A percentile compares a stretch with the other conserved stretches of the same genome.
phyloP scores from a whole-genome alignment of 2,797 vertebrate genomes.

The Tokudaia tokunoshimensis region DNA sequence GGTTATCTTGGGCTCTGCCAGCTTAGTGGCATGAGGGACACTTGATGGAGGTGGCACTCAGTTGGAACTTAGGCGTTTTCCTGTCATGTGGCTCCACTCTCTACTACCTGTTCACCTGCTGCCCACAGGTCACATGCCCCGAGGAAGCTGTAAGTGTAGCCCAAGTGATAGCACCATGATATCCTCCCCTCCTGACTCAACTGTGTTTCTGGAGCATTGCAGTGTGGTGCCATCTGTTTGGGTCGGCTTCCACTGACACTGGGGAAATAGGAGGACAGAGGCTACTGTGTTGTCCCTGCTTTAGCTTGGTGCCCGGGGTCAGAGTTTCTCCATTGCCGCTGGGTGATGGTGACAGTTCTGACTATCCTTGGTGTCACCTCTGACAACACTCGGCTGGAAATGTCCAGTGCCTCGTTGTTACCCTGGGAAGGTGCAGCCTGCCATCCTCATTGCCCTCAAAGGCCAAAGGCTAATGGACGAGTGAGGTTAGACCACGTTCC shows the following conservation, averaged over 20 bases:
- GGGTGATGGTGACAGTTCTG: background rate
- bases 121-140: background rate
- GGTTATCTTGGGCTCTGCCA: background rate
- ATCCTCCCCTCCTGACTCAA: background rate
- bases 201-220: background rate
- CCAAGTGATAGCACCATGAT: background rate
- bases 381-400: background rate
- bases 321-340: background rate
- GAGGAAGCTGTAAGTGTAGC: background rate
- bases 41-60: background rate
- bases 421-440: background rate
- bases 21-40: background rate
- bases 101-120: background rate
- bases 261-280: too few species aligned
- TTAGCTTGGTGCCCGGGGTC: background rate
- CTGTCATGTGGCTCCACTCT: background rate
- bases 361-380: background rate
- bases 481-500: background rate
- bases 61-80: background rate
- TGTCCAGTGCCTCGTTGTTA: background rate
- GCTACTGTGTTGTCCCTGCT: background rate
- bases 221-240: background rate
- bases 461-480: background rate
- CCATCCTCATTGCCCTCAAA: background rate
- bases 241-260: background rate